Evolutionary conservation across 2,888 invertebrate species (phyloP).

Genomic region (Lasioglossum oenotherae): DNA sequence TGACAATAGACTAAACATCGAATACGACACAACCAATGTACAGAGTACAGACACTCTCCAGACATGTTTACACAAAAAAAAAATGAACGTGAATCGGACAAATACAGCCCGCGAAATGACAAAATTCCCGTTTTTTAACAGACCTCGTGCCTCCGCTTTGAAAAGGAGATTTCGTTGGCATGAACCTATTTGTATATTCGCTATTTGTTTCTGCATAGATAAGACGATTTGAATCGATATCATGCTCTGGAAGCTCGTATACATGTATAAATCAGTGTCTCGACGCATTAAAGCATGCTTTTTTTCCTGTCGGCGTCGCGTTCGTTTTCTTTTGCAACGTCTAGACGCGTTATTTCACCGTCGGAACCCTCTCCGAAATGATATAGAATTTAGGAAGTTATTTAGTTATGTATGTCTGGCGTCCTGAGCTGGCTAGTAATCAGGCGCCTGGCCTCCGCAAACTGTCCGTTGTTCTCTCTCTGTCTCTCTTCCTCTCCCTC

Average conservation of each 20-base stretch:
- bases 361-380: constrained; percentile 70
- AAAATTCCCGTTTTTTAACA: too few relatives aligned
- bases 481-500: constrained; percentile 8
- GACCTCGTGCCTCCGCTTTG: not conserved
- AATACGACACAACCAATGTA: too few relatives aligned
- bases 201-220: constrained; percentile 27
- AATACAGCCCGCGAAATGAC: too few relatives aligned
- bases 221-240: constrained; percentile 38
- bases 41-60: too few relatives aligned
- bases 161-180: not conserved
- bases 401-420: constrained; percentile 76
- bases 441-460: constrained; percentile 73
- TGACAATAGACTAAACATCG: too few relatives aligned
- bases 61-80: too few relatives aligned
- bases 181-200: constrained; percentile 34
- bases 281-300: constrained; percentile 52
- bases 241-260: constrained; percentile 2
- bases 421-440: constrained; percentile 74
- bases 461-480: constrained; percentile 54
- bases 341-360: constrained; percentile 76
- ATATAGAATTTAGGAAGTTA: constrained; percentile 77
- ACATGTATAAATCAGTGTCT: constrained; percentile 56
- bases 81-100: too few relatives aligned
- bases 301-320: constrained; percentile 27
- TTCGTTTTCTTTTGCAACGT: constrained; percentile 58